Evolutionary conservation across 2,113 vertebrate genomes (phyloP), one percentile per base, ranked within the genome.

Genomic region (Grammatotria lemairii): DNA sequence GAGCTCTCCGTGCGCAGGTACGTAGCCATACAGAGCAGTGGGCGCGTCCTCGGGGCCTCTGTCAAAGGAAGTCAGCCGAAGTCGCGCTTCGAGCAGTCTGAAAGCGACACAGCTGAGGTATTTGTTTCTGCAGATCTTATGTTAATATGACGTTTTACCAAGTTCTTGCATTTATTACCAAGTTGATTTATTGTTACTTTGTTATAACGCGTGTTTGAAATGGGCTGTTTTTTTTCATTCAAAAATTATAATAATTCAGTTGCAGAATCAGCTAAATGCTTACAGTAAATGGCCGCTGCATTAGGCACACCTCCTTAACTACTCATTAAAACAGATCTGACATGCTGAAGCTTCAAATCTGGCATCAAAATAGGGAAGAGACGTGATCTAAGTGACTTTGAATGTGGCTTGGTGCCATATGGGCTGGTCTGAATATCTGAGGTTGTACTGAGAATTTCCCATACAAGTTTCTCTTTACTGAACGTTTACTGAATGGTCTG

Each of bases 1-100:
- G n/a, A 14, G 58, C 23, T 47, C 31, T 13, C 6, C 13, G 79
- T 14, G 78, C 83, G 60, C 49, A 78, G 8, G 21, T 80, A 81
- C 83, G 75, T 5, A 9, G 14, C 4, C 19, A 40, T n/a, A 13
- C 51, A 16, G 10, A 54, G 47, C 28, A 7, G 73, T 89, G 85
- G 87, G 91, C 80, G 91, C 89, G 87, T 81, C 57, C 49, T 73
- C 38, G 3, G 40, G 14, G 45, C 45, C 35, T 1, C 19, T 49
- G 55, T 38, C 75, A 47, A 8, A 89, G 91, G 89, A 92, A 92
- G 83, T 88, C 51, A 23, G 38, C 6, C 19, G 11, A 11, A 17
- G 16, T 40, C n/a, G 26, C 31, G 5, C 68, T 28, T 51, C 14
- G 45, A 70, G 55, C 35, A 40, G 38, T 12, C 42, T 11, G 23